Evolutionary conservation across 2,888 invertebrate species (phyloP).

Genomic region (Drosophila subsilvestris): DNA sequence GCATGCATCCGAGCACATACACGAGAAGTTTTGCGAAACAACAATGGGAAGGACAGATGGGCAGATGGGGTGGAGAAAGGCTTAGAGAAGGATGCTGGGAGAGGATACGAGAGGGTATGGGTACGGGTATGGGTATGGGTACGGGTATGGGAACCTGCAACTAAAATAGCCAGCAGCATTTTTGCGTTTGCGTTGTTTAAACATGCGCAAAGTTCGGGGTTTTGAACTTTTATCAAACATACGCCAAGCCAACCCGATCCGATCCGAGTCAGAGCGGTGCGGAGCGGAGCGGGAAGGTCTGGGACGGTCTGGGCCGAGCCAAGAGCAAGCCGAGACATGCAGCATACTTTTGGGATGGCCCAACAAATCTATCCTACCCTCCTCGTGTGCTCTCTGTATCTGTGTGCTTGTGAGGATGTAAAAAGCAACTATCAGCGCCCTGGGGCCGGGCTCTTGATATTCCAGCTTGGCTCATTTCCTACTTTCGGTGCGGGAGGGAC

Average conservation of each 20-base stretch:
- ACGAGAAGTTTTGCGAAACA: slow-evolving; percentile 71
- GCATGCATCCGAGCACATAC: slow-evolving; percentile 33
- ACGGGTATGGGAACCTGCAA: slow-evolving; percentile 56
- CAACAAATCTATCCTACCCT: slow-evolving; percentile 26
- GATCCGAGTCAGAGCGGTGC: slow-evolving; percentile 6
- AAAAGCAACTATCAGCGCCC: slow-evolving; percentile 73
- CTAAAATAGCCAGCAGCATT: slow-evolving; percentile 81
- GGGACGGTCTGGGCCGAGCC: slow-evolving; percentile 5
- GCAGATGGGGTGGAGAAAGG: slow-evolving; percentile 1
- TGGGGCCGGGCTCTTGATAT: slow-evolving; percentile 68
- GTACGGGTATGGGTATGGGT: not conserved
- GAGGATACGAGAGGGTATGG: not conserved
- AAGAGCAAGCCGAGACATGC: slow-evolving; percentile 39
- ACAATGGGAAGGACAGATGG: slow-evolving; percentile 48
- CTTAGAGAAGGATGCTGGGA: slow-evolving; percentile 12
- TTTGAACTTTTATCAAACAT: slow-evolving; percentile 81
- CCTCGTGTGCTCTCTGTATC: not conserved
- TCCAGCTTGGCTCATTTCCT: slow-evolving; percentile 51
- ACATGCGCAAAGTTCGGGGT: slow-evolving; percentile 81
- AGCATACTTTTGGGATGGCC: slow-evolving; percentile 36
- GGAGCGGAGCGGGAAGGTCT: too few species aligned
- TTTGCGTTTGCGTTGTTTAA: slow-evolving; percentile 81
- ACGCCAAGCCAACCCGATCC: slow-evolving; percentile 65
- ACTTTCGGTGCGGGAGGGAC: slow-evolving; percentile 3
- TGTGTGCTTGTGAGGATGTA: slow-evolving; percentile 47